Percentiles rank a stretch among this genome's conserved stretches.
These are phyloP conservation scores for Chinchilla lanigera DNA, from an alignment of 2,113 vertebrate species.

Conservation along the genomic window DNA sequence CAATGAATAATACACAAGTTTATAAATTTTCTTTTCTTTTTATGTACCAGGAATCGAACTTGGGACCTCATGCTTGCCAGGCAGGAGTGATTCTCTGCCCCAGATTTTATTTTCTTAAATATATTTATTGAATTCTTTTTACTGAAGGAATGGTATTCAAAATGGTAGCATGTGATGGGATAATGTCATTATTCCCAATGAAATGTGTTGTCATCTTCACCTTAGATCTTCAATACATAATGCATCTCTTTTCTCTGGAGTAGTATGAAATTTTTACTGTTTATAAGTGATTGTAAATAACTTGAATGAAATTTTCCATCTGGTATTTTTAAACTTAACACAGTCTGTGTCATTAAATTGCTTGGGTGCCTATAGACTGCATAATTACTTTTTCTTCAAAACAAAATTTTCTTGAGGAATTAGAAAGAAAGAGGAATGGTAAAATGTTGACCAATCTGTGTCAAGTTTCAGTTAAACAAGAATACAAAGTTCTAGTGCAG, in stretches of 20 bases:
- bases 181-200: neutral
- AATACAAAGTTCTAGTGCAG: neutral
- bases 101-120: too few species aligned
- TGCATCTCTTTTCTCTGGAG: neutral
- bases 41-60: too few species aligned
- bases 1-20: too few species aligned
- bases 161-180: neutral
- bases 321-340: neutral
- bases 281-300: neutral
- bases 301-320: neutral
- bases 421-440: neutral
- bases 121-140: neutral
- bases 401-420: neutral
- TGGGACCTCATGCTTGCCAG: too few species aligned
- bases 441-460: neutral
- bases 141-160: neutral
- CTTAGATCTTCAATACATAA: neutral
- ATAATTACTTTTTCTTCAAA: neutral
- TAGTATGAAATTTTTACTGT: neutral
- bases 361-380: neutral
- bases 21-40: too few species aligned
- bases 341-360: neutral
- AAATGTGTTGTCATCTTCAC: neutral
- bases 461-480: neutral
- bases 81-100: too few species aligned